These are phyloP conservation scores for Macaria liturata DNA, from an alignment of 2,888 invertebrate genomes.

Conservation along the genomic window DNA sequence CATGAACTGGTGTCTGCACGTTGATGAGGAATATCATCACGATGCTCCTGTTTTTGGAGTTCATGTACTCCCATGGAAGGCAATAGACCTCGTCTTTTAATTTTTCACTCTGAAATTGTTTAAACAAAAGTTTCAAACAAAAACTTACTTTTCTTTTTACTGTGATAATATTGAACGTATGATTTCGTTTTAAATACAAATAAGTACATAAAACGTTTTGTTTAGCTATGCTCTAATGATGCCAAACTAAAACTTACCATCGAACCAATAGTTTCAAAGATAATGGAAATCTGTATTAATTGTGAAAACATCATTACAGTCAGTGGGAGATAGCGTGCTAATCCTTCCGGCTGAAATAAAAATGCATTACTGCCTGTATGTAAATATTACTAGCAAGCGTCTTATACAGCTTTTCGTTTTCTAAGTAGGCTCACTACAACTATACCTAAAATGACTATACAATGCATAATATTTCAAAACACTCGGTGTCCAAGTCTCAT, in stretches of 20 bases:
- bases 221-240: background rate
- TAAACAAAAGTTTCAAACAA: too few relatives aligned
- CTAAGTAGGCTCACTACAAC: too few relatives aligned
- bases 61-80: constrained; percentile 44
- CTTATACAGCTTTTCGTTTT: too few relatives aligned
- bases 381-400: too few relatives aligned
- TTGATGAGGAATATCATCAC: constrained; percentile 35
- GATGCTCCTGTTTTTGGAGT: constrained; percentile 30
- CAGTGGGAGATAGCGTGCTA: constrained; percentile 32
- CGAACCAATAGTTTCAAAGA: constrained; percentile 35
- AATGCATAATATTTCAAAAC: too few relatives aligned
- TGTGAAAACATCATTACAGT: constrained; percentile 28
- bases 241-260: constrained; percentile 29
- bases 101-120: constrained; percentile 34
- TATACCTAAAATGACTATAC: too few relatives aligned
- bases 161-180: too few relatives aligned
- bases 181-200: too few relatives aligned
- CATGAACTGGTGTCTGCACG: constrained; percentile 35
- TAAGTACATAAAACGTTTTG: too few relatives aligned
- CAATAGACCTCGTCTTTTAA: constrained; percentile 38
- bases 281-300: constrained; percentile 30
- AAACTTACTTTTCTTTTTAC: too few relatives aligned
- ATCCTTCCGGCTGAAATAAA: constrained; percentile 21
- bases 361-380: too few relatives aligned
- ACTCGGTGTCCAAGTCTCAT: too few relatives aligned